phyloP scores from a whole-genome alignment of 2,113 vertebrate genomes.

The Capra hircus region DNA sequence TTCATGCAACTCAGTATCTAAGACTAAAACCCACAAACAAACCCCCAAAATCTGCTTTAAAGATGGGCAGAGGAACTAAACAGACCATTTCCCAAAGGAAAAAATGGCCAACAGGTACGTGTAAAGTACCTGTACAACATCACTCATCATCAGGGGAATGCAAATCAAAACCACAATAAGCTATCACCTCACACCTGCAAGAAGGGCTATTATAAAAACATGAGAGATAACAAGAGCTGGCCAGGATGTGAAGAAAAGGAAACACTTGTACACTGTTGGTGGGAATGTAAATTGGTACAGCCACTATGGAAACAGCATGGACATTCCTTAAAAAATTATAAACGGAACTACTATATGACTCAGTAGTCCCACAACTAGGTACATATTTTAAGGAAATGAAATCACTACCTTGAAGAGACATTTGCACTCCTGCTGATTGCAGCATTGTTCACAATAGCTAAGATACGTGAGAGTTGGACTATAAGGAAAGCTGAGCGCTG shows the following conservation, averaged over 20 bases:
- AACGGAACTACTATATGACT: background rate
- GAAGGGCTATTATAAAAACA: background rate
- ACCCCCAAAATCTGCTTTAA: background rate
- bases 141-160: background rate
- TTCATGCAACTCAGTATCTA: background rate
- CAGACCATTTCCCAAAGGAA: background rate
- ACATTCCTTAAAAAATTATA: background rate
- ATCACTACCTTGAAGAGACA: background rate
- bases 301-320: background rate
- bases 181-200: background rate
- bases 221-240: background rate
- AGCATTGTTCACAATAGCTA: background rate
- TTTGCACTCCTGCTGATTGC: background rate
- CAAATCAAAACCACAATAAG: background rate
- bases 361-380: background rate
- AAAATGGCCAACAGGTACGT: background rate
- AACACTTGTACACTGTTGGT: background rate
- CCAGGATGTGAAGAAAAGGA: background rate
- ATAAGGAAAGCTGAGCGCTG: no score
- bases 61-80: background rate
- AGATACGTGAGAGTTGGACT: background rate
- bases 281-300: background rate
- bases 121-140: background rate
- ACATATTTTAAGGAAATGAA: background rate
- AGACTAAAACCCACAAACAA: background rate